phyloP scores from a whole-genome alignment of 2,797 vertebrate genomes.

The Myiotriccus ornatus region DNA sequence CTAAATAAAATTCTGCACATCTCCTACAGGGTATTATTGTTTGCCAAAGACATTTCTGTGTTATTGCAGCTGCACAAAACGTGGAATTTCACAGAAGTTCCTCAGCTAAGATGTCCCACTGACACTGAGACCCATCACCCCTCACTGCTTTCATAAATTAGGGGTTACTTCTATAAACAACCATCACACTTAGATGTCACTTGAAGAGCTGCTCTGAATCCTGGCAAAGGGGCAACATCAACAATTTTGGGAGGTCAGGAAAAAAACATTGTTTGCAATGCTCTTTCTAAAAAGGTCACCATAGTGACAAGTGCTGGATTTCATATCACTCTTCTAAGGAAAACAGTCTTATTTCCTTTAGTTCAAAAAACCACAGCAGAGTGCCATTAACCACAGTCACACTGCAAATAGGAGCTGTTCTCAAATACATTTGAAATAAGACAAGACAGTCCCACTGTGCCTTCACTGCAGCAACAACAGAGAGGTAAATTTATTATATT shows the following conservation, averaged over 20 bases:
- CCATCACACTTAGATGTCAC: not conserved
- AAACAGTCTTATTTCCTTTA: not conserved
- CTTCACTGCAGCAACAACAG: not conserved
- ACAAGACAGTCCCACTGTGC: not conserved
- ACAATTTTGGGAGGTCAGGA: not conserved
- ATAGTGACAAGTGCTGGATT: not conserved
- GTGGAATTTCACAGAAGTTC: not conserved
- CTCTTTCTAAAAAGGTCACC: not conserved
- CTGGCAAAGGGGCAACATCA: not conserved
- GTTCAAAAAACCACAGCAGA: not conserved
- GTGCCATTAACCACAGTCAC: not conserved
- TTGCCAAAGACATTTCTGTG: not conserved
- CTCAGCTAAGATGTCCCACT: not conserved
- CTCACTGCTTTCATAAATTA: not conserved
- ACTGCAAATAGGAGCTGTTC: not conserved
- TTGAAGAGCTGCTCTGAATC: not conserved
- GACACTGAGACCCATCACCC: not conserved
- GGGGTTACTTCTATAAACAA: not conserved
- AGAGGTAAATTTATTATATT: not conserved
- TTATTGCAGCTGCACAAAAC: not conserved
- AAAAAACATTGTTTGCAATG: fast-evolving
- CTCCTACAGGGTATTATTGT: not conserved
- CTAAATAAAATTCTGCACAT: not conserved
- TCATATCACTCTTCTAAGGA: not conserved
- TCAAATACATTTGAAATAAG: not conserved